Evolutionary conservation across 2,797 vertebrate genomes (phyloP), one percentile per base, ranked within the genome.

Genomic region (Anguilla pacifica): DNA sequence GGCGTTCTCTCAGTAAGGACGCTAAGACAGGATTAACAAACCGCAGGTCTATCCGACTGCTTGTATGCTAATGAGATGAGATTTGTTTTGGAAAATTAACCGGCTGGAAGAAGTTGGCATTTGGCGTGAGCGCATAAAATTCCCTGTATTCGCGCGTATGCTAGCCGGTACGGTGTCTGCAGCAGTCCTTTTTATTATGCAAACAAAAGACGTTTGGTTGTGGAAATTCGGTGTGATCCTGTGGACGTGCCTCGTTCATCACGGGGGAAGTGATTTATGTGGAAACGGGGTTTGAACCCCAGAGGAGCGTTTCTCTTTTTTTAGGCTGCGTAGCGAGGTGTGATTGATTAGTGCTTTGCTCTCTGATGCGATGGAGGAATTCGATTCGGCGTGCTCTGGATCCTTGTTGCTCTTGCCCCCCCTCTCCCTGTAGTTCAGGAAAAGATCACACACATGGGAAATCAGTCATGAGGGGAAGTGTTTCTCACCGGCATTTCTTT

Each of bases 371-470:
- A 31, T 86, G 51, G 81, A 87, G 86, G 64, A 86, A 86, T 88
- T 79, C 28, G 61, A 89, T 88, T 74, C 79, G 55, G n/a, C 85
- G 49, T 39, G 77, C 81, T 77, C 43, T 72, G 85, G 61, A 59
- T 86, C 83, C 83, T 89, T 77, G 85, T 84, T 89, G 87, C 84
- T 85, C 86, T 87, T 85, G 74, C 49, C 89, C 28, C 28, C 39
- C 81, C 74, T 90, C 61, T 84, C 46, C n/a, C 82, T 84, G n/a
- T 64, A 53, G 86, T 90, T 86, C 89, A 61, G 87, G 93, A 92
- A 92, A 91, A 90, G 89, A 93, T 93, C 91, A 88, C 87, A 91
- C 92, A 84, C 92, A 61, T 74, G 92, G 93, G 93, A 95, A 94
- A 96, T 95, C 91, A 91, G 53, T 83, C 82, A 53, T 19, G 19